These are phyloP conservation scores for Indri indri DNA, from an alignment of 2,113 vertebrate genomes.

Conservation along the genomic window DNA sequence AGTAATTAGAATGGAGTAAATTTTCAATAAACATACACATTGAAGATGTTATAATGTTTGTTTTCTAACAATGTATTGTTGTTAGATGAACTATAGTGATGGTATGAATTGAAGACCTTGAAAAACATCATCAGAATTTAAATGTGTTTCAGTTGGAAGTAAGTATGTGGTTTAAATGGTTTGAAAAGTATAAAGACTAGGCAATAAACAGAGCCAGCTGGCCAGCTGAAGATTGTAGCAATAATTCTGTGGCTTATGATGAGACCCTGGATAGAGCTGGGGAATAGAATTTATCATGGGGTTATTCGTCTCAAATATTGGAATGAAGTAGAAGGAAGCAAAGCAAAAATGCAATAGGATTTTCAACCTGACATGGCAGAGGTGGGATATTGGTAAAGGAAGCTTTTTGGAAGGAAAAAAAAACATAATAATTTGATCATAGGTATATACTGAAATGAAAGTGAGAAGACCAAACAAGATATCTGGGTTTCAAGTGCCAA, in stretches of 20 bases:
- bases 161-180: not conserved
- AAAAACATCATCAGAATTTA: not conserved
- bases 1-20: not conserved
- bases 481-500: not conserved
- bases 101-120: not conserved
- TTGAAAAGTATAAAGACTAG: not conserved
- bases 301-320: not conserved
- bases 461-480: not conserved
- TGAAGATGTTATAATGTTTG: not conserved
- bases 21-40: not conserved
- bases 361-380: not conserved
- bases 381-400: not conserved
- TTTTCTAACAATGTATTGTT: not conserved
- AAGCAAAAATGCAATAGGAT: not conserved
- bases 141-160: not conserved
- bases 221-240: not conserved
- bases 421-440: not conserved
- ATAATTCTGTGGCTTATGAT: not conserved
- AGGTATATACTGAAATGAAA: not conserved
- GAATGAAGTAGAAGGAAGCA: not conserved
- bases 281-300: not conserved
- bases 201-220: accelerated
- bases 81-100: not conserved
- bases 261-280: not conserved
- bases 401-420: not conserved